Evolutionary conservation across 2,797 vertebrate species (phyloP).

Genomic region (Rhinoraja longicauda): DNA sequence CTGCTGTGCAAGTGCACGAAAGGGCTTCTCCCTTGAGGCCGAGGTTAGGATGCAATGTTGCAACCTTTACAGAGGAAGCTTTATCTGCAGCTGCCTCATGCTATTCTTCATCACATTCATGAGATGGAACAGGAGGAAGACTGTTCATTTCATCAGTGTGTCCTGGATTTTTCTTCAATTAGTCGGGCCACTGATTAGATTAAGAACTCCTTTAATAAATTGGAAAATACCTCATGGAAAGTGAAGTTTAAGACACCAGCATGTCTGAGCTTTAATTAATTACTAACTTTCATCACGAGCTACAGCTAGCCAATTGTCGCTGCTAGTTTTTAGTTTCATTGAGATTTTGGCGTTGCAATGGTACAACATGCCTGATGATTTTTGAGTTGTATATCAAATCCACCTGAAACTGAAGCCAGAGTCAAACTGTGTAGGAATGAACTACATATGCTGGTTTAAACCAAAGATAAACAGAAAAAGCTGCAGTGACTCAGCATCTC

Average conservation of each 20-base stretch:
- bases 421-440: not conserved
- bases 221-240: not conserved
- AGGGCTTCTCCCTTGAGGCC: not conserved
- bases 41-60: not conserved
- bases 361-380: not conserved
- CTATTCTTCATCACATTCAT: not conserved
- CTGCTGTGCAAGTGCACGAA: not conserved
- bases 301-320: not conserved
- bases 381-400: not conserved
- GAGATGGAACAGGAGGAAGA: not conserved
- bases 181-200: not conserved
- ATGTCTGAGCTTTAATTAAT: not conserved
- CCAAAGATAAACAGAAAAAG: too few species aligned
- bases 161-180: too few species aligned
- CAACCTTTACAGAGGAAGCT: not conserved
- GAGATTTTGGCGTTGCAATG: not conserved
- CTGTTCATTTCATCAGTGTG: not conserved
- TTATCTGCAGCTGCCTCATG: not conserved
- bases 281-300: not conserved
- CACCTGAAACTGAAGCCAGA: too few species aligned
- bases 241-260: not conserved
- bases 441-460: too few species aligned
- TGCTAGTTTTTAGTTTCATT: not conserved
- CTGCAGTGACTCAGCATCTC: too few species aligned
- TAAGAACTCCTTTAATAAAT: not conserved